A percentile compares a stretch with the other conserved stretches of the same genome.
These are phyloP conservation scores for Solea solea DNA, from an alignment of 2,113 vertebrate genomes.

Conservation along the genomic window DNA sequence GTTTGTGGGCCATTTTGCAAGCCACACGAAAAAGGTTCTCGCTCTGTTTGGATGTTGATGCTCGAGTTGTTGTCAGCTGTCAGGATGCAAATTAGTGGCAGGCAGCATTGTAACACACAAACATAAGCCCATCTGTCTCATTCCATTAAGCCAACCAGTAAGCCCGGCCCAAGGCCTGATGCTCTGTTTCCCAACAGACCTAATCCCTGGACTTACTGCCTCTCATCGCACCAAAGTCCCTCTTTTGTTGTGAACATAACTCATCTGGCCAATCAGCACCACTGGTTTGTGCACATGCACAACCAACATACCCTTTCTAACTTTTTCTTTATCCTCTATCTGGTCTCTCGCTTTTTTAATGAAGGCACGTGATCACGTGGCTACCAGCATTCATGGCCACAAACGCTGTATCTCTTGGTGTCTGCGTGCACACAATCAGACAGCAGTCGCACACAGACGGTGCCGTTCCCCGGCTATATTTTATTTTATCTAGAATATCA, in stretches of 20 bases:
- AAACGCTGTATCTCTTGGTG: conserved; percentile 37
- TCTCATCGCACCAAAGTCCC: conserved; percentile 68
- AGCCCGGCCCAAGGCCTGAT: conserved; percentile 45
- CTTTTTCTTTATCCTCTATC: conserved; percentile 47
- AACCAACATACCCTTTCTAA: conserved; percentile 57
- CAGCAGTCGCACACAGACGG: conserved; percentile 17
- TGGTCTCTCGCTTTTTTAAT: conserved; percentile 33
- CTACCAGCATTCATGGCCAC: conserved; percentile 42
- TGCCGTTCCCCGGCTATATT: background rate
- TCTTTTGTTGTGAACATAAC: conserved; percentile 68
- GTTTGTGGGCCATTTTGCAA: background rate
- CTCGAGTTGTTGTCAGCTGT: conserved; percentile 22
- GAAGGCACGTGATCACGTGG: conserved; percentile 42
- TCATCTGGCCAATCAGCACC: conserved; percentile 59
- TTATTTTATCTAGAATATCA: conserved; percentile 19
- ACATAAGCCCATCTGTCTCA: conserved; percentile 38
- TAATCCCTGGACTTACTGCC: conserved; percentile 75
- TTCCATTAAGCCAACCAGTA: conserved; percentile 50
- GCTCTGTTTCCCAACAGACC: conserved; percentile 61
- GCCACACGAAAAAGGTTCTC: background rate
- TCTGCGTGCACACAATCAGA: conserved; percentile 14
- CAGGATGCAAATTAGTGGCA: conserved; percentile 22
- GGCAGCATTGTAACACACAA: conserved; percentile 29
- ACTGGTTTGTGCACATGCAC: conserved; percentile 35
- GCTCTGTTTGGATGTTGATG: background rate